These are phyloP conservation scores for Cyprinodon brontotheroides DNA, from an alignment of 2,113 vertebrate species.

Conservation along the genomic window DNA sequence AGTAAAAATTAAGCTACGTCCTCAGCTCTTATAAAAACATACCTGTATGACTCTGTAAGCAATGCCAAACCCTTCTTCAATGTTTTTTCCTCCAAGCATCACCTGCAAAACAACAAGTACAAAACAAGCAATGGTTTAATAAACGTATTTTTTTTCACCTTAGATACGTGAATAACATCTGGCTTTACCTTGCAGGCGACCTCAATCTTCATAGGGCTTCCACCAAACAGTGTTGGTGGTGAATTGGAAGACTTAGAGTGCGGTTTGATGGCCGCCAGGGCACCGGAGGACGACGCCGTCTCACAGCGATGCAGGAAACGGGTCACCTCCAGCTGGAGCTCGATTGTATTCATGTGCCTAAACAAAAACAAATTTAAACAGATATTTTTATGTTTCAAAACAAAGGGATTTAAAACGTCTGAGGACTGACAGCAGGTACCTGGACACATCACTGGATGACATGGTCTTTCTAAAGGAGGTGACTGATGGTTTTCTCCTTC, in stretches of 20 bases:
- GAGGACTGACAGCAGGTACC: constrained; percentile 71
- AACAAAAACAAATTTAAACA: not conserved
- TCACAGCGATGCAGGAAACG: constrained; percentile 93
- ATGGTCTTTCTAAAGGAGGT: constrained; percentile 92
- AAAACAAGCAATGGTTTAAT: not conserved
- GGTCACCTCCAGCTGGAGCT: constrained; percentile 97
- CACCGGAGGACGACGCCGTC: constrained; percentile 75
- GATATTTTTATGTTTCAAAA: not conserved
- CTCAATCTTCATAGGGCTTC: constrained; percentile 90
- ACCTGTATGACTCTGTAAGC: constrained; percentile 98
- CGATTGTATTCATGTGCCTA: constrained; percentile 96
- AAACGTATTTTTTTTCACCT: not conserved
- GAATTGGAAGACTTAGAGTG: constrained; percentile 63
- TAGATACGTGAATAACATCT: no score
- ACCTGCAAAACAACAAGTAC: constrained; percentile 78
- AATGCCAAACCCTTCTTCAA: constrained; percentile 97
- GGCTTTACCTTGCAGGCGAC: constrained; percentile 91
- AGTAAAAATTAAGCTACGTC: not conserved
- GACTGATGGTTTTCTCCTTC: constrained; percentile 79
- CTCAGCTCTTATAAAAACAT: constrained; percentile 25
- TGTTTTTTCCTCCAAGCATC: constrained; percentile 97
- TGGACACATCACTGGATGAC: constrained; percentile 91
- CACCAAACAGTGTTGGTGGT: constrained; percentile 91
- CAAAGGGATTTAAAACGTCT: not conserved
- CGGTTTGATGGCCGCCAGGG: constrained; percentile 51